A percentile compares a stretch with the other conserved stretches of the same genome.
phyloP scores from a whole-genome alignment of 2,888 invertebrate species.

The Agrypnus murinus region DNA sequence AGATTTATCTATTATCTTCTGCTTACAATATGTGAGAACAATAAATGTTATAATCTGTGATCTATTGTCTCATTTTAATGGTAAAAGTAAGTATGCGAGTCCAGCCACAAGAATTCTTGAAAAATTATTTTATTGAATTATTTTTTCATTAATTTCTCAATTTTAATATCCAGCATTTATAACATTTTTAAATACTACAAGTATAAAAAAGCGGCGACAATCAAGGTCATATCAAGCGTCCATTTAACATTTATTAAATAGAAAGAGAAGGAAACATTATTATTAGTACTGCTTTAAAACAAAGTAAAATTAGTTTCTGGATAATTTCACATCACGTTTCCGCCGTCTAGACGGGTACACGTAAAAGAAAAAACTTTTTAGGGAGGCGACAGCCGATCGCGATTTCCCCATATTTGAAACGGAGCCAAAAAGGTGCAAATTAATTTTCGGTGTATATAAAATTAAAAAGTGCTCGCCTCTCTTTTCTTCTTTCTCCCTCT shows the following conservation, averaged over 20 bases:
- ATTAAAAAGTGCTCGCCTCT: constrained; percentile 43
- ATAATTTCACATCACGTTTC: constrained; percentile 3
- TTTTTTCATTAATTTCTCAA: too few relatives aligned
- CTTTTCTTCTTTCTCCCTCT: too few relatives aligned
- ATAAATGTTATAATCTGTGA: constrained; percentile 20
- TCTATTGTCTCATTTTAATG: constrained; percentile 4
- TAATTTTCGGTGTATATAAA: constrained; percentile 43
- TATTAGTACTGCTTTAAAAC: background rate
- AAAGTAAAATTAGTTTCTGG: background rate
- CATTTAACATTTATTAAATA: too few relatives aligned
- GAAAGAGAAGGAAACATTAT: too few relatives aligned
- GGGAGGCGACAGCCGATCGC: constrained; percentile 1
- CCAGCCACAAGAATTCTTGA: too few relatives aligned
- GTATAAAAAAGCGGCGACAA: too few relatives aligned
- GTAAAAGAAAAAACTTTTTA: too few relatives aligned
- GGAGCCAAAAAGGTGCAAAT: constrained; percentile 40
- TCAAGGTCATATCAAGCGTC: too few relatives aligned
- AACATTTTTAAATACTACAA: too few relatives aligned
- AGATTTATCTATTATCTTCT: constrained; percentile 39
- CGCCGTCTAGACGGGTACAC: constrained; percentile 12
- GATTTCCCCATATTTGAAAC: constrained; percentile 34
- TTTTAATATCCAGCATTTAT: too few relatives aligned
- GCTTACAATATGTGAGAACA: constrained; percentile 31
- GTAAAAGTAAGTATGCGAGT: too few relatives aligned
- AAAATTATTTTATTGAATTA: too few relatives aligned